These are phyloP conservation scores for Prorops nasuta DNA, from an alignment of 1,140 invertebrate genomes.

Conservation along the genomic window DNA sequence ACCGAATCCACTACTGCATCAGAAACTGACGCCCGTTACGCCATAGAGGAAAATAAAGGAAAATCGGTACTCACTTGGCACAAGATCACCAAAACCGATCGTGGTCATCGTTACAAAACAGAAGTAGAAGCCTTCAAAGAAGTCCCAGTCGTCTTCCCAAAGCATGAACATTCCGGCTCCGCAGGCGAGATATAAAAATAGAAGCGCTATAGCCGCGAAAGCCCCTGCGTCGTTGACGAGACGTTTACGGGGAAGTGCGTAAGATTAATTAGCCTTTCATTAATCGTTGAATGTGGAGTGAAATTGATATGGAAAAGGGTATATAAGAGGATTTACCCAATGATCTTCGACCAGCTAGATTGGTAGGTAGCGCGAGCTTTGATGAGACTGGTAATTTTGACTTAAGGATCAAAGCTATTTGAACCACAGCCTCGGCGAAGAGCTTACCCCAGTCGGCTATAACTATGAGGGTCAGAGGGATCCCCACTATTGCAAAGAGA, in stretches of 20 bases:
- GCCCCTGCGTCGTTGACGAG: conserved; percentile 46
- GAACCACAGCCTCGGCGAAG: conserved; percentile 74
- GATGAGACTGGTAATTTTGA: conserved; percentile 27
- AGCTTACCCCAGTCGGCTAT: conserved; percentile 88
- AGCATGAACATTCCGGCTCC: conserved; percentile 73
- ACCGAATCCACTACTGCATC: not conserved
- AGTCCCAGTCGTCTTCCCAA: conserved; percentile 86
- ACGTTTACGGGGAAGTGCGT: not conserved
- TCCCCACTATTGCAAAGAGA: conserved; percentile 88
- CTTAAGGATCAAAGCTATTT: conserved; percentile 25
- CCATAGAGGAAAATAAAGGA: no score
- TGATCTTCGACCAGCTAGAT: conserved; percentile 33
- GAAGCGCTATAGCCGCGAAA: conserved; percentile 67
- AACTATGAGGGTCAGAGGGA: conserved; percentile 89
- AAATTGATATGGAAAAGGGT: no score
- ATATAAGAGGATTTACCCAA: no score
- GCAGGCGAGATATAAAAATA: conserved; percentile 76
- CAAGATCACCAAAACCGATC: conserved; percentile 89
- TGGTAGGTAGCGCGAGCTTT: conserved; percentile 32
- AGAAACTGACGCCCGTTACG: not conserved
- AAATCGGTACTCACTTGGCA: conserved; percentile 74
- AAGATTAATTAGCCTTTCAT: not conserved
- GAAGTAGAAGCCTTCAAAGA: conserved; percentile 92
- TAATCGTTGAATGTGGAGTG: not conserved
- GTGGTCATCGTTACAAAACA: conserved; percentile 95